phyloP scores from a whole-genome alignment of 2,797 vertebrate genomes.

The Sparus aurata region DNA sequence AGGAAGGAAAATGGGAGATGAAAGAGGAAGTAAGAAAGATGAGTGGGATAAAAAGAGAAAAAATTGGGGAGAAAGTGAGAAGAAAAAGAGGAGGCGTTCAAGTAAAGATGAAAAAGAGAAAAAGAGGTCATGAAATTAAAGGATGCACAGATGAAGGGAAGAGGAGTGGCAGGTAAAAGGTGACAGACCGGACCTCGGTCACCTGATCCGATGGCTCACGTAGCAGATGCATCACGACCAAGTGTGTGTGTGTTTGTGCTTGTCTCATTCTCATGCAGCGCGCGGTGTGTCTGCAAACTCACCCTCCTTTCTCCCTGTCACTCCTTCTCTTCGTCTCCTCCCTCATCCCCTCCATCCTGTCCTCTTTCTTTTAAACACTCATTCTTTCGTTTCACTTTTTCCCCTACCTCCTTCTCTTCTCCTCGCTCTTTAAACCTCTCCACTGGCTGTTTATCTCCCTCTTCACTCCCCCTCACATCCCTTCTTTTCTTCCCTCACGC shows the following conservation, averaged over 20 bases:
- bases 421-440: constrained; percentile 32
- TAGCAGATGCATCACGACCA: constrained; percentile 57
- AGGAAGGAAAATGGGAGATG: not conserved
- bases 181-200: constrained; percentile 56
- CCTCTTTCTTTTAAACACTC: not conserved
- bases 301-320: constrained; percentile 19
- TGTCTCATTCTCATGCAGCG: constrained; percentile 63
- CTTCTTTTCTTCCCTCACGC: not conserved
- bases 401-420: not conserved
- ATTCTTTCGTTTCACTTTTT: constrained; percentile 1
- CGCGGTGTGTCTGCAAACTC: constrained; percentile 41
- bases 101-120: not conserved
- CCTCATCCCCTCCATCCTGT: constrained; percentile 2
- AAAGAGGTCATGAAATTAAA: constrained; percentile 18
- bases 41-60: not conserved
- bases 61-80: not conserved
- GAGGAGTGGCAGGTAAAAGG: constrained; percentile 65
- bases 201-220: constrained; percentile 69
- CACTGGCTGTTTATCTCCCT: not conserved
- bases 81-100: not conserved
- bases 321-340: constrained; percentile 7
- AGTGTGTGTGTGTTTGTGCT: constrained; percentile 34
- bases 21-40: not conserved
- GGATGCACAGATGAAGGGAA: constrained; percentile 34
- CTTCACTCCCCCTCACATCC: constrained; percentile 4